Evolutionary conservation across 1,140 invertebrate genomes (phyloP).

Genomic region (Scaptomyza graminum): DNA sequence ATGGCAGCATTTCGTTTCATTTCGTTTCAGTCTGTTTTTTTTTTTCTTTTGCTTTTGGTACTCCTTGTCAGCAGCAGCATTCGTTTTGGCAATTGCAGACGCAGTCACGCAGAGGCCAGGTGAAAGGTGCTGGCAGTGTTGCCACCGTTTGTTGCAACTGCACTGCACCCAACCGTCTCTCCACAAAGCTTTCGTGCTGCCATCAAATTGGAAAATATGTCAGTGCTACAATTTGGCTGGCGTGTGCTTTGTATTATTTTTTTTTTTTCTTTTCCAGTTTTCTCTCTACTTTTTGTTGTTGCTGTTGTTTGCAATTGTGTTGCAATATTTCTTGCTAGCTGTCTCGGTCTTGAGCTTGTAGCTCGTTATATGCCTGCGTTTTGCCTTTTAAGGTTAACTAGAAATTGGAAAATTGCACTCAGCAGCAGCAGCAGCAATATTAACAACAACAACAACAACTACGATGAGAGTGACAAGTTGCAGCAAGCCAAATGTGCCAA

Average conservation of each 20-base stretch:
- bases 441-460: conserved; percentile 22
- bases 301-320: conserved; percentile 52
- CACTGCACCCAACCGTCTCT: background rate
- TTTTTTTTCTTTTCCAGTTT: conserved; percentile 3
- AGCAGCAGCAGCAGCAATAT: conserved; percentile 15
- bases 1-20: conserved; percentile 29
- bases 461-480: conserved; percentile 29
- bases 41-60: conserved; percentile 1
- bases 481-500: conserved; percentile 55
- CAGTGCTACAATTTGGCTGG: conserved; percentile 61
- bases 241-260: conserved; percentile 38
- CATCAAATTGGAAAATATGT: conserved; percentile 79
- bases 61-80: background rate
- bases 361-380: conserved; percentile 37
- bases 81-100: conserved; percentile 45
- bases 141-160: too few species aligned
- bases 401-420: conserved; percentile 77
- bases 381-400: conserved; percentile 65
- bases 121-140: conserved; percentile 11
- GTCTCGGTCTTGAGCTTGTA: background rate
- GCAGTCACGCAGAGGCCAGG: conserved; percentile 16
- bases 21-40: background rate
- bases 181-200: conserved; percentile 4
- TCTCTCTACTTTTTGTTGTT: background rate
- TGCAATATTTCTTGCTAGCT: conserved; percentile 66